Conservation (phyloP, 2,797 vertebrate species). For the Tapirus indicus region DNA sequence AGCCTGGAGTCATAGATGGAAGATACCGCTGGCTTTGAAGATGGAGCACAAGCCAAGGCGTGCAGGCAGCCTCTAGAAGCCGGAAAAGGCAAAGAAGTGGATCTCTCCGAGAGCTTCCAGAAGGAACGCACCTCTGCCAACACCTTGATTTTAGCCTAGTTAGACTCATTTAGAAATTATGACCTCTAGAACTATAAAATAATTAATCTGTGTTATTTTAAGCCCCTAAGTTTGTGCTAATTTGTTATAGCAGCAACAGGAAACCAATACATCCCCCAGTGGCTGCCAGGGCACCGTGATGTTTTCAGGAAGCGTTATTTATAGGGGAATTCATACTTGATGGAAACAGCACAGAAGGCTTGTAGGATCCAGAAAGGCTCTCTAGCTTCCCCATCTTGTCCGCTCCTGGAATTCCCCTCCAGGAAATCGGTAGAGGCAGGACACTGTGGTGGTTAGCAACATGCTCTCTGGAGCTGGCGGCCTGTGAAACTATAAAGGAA, state of each 20-base stretch:
- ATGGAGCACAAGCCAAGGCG: neutral
- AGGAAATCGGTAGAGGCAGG: neutral
- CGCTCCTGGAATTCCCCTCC: neutral
- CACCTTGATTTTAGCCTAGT: neutral
- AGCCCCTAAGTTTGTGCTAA: neutral
- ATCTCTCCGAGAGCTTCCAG: neutral
- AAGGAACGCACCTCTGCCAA: neutral
- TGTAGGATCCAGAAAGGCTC: neutral
- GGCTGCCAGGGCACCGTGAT: neutral
- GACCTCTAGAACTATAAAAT: too few species aligned
- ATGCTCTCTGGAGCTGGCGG: neutral
- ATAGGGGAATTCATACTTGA: neutral
- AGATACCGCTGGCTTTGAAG: neutral
- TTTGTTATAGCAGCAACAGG: neutral
- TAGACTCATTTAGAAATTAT: neutral
- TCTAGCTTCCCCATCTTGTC: neutral
- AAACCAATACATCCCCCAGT: neutral
- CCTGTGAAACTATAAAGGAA: neutral
- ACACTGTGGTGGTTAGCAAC: rapidly evolving
- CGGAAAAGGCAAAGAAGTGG: neutral
- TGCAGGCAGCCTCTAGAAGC: too few species aligned
- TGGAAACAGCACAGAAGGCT: neutral
- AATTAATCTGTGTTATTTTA: neutral
- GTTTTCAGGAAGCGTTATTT: neutral
- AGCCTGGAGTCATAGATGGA: neutral